Evolutionary conservation across 2,113 vertebrate genomes (phyloP).

Genomic region (Mirounga angustirostris): DNA sequence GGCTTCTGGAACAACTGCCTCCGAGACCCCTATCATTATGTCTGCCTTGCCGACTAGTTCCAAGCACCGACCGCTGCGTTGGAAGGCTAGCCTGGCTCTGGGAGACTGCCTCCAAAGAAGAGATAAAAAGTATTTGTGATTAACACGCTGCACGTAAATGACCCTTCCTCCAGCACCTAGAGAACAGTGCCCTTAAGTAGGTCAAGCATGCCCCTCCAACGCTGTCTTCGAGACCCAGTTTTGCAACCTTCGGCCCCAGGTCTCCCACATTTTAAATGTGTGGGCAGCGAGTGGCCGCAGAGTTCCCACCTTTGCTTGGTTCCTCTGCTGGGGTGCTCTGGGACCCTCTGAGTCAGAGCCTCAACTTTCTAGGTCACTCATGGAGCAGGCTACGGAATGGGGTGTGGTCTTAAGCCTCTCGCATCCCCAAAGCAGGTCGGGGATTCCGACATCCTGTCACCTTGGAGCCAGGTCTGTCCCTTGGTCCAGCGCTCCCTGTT

Average conservation of each 20-base stretch:
- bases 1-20: background rate
- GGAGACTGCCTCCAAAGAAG: background rate
- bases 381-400: background rate
- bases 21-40: background rate
- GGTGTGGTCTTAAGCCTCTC: background rate
- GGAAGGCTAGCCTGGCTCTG: background rate
- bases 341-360: conserved; percentile 56
- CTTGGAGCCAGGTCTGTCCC: background rate
- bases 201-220: background rate
- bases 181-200: conserved; percentile 10
- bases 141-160: background rate
- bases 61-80: background rate
- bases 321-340: background rate
- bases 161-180: background rate
- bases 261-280: background rate
- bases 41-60: background rate
- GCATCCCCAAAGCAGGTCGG: background rate
- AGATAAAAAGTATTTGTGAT: background rate
- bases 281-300: fast-evolving
- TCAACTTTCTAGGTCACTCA: conserved; percentile 75
- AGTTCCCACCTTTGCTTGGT: background rate
- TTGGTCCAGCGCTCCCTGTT: background rate
- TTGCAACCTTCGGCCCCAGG: background rate
- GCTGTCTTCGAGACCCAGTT: background rate
- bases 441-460: background rate